A percentile compares a stretch with the other conserved stretches of the same genome.
Evolutionary conservation across 2,797 vertebrate genomes (phyloP).

Genomic region (Poliocrania exsul): DNA sequence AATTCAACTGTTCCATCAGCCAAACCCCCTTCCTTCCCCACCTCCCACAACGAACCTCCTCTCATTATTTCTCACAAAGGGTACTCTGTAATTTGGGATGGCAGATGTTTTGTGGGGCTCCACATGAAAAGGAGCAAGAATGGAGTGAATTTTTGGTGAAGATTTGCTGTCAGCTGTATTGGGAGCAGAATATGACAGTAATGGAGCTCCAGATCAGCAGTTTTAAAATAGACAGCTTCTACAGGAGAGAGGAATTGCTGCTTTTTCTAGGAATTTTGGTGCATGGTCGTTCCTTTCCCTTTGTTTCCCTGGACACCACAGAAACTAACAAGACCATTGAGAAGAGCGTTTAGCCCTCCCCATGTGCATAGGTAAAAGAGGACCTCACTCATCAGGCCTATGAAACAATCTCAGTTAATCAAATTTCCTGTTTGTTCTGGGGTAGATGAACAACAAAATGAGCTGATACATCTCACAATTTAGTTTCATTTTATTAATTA

Average conservation of each 20-base stretch:
- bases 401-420: not conserved
- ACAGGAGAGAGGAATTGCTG: not conserved
- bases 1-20: no score
- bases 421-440: conserved; percentile 9
- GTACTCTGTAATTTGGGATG: not conserved
- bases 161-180: not conserved
- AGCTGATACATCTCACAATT: not conserved
- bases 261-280: not conserved
- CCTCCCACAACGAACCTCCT: no score
- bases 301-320: fast-evolving
- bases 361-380: not conserved
- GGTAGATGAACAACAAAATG: not conserved
- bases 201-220: not conserved
- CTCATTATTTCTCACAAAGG: no score
- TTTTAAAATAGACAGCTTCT: not conserved
- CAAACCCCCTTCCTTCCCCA: no score
- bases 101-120: not conserved
- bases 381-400: not conserved
- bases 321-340: not conserved
- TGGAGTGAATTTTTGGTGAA: not conserved
- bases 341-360: not conserved
- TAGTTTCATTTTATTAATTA: not conserved
- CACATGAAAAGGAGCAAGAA: not conserved
- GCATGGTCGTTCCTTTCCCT: not conserved
- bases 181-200: not conserved